Evolutionary conservation across 2,888 invertebrate species (phyloP), one percentile per base, ranked within the genome.

Genomic region (Drosophila rubida): DNA sequence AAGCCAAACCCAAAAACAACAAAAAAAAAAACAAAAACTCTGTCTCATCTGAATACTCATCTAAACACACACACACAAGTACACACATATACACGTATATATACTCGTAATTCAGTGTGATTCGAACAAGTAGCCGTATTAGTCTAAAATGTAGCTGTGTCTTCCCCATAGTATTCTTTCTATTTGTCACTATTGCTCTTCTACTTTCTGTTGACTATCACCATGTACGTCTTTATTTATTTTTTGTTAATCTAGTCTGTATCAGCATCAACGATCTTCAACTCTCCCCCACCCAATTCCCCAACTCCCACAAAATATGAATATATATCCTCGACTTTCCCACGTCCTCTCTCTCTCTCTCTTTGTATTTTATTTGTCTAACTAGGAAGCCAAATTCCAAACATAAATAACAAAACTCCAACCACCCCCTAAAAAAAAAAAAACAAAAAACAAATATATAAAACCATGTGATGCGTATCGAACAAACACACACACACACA

Each of bases 111-210:
- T 67, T 82, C 60, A 71, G 68, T 82, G 87, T 82, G 74, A 87
- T 87, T 82, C 82, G 85, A 81, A 39, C 35, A 45, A 37, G 80
- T 82, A 87, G 81, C 11, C 42, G 63, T 58, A 50, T 58, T 68
- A 42, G 58, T 57, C 46, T 61, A 53, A 53, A 42, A 41, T 70
- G 76, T 76, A 71, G 77, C 55, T 60, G 39, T 70, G 44, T 58
- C 49, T 51, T 54, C 53, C 48, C 35, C 35, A 14, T 54, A 58
- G 42, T 45, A 4, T 32, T 25, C 6, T 32, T 44, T 25, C 57
- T 14, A 51, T 14, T 32, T 32, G 32, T 32, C 32, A 30, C 39
- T 14, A 19, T 53, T 51, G 19, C 8, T 53, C 9, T 42, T 42
- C 44, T 39, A 37, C 42, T 57, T 57, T 37, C 30, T 53, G 53